A percentile compares a stretch with the other conserved stretches of the same genome.
Evolutionary conservation across 2,888 invertebrate genomes (phyloP).

Genomic region (Saturnia japonica): DNA sequence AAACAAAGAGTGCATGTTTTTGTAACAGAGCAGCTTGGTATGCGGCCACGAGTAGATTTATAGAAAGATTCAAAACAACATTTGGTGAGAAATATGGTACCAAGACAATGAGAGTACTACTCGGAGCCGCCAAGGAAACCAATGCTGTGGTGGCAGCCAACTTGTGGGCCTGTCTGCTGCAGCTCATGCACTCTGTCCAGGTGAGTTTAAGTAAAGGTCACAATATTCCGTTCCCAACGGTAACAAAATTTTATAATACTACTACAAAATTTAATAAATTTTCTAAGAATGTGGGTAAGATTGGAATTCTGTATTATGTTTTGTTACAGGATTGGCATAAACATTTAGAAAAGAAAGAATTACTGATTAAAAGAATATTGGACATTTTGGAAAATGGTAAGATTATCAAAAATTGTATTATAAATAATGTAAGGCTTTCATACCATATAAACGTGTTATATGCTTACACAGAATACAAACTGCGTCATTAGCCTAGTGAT

Average conservation of each 20-base stretch:
- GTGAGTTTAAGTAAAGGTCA: slow-evolving; percentile 17
- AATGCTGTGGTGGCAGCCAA: slow-evolving; percentile 65
- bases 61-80: slow-evolving; percentile 77
- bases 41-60: slow-evolving; percentile 82
- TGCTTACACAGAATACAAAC: too few relatives aligned
- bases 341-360: slow-evolving; percentile 87
- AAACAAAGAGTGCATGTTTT: background rate
- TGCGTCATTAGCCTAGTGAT: too few relatives aligned
- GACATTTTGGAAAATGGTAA: slow-evolving; percentile 62
- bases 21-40: slow-evolving; percentile 84
- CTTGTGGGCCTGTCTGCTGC: slow-evolving; percentile 89
- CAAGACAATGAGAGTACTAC: slow-evolving; percentile 64
- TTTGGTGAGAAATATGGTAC: slow-evolving; percentile 79
- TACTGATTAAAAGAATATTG: slow-evolving; percentile 73
- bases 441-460: too few relatives aligned
- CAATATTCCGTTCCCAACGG: too few relatives aligned
- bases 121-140: slow-evolving; percentile 30
- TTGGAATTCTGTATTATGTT: background rate
- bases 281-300: too few relatives aligned
- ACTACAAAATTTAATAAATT: too few relatives aligned
- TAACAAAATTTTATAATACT: too few relatives aligned
- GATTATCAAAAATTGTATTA: slow-evolving; percentile 23
- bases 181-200: slow-evolving; percentile 33
- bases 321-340: slow-evolving; percentile 85
- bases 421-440: too few relatives aligned